A percentile compares a stretch with the other conserved stretches of the same genome.
Conservation (phyloP, 2,113 vertebrate genomes). For the Ifrita kowaldi region DNA sequence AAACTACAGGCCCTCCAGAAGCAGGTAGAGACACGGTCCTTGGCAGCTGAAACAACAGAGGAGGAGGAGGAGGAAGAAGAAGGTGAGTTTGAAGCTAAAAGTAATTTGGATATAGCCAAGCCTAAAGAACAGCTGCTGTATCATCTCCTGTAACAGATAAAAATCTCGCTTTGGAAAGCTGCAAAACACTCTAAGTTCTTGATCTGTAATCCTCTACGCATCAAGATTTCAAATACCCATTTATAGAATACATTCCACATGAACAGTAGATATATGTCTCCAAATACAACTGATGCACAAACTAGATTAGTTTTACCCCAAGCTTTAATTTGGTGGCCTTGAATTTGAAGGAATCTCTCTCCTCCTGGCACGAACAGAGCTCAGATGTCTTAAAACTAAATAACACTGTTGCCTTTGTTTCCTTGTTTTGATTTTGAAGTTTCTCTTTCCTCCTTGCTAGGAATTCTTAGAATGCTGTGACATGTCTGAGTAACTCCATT, state of each 20-base stretch:
- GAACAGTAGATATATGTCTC: background rate
- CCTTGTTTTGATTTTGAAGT: background rate
- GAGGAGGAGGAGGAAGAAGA: constrained; percentile 89
- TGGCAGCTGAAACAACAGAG: constrained; percentile 90
- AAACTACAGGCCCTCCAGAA: constrained; percentile 97
- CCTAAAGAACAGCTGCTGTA: background rate
- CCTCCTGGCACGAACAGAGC: background rate
- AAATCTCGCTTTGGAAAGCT: background rate
- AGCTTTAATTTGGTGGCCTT: background rate
- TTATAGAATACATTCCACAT: background rate
- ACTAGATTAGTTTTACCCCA: background rate
- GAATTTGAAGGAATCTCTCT: background rate
- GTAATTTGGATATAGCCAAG: background rate
- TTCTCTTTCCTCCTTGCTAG: background rate
- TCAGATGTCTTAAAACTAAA: background rate
- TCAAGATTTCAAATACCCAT: background rate
- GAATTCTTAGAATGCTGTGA: background rate
- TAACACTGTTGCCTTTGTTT: background rate
- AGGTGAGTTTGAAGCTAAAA: constrained; percentile 59
- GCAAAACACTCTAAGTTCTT: background rate
- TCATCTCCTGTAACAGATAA: background rate
- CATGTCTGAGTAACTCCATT: background rate
- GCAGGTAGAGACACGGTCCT: constrained; percentile 92
- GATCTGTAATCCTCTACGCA: background rate
- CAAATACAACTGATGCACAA: background rate